phyloP scores from a whole-genome alignment of 2,113 vertebrate genomes.

The Caranx ignobilis region DNA sequence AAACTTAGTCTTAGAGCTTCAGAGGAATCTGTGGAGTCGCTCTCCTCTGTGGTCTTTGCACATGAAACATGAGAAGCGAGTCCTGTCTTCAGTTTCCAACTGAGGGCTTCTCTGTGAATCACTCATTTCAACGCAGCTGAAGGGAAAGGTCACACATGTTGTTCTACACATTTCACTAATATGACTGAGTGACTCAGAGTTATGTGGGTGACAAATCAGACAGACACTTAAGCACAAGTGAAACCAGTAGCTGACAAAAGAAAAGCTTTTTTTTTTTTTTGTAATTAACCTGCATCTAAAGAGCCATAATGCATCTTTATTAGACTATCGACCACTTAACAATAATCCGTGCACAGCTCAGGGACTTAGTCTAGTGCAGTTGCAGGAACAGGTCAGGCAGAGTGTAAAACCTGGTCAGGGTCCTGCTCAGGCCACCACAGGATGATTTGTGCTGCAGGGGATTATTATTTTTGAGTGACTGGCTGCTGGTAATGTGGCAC shows the following conservation, averaged over 20 bases:
- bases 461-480: conserved; percentile 65
- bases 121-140: conserved; percentile 63
- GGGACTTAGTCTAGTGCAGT: conserved; percentile 32
- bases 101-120: conserved; percentile 57
- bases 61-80: conserved; percentile 71
- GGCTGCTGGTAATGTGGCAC: conserved; percentile 66
- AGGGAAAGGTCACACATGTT: conserved; percentile 73
- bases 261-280: not conserved
- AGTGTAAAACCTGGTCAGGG: conserved; percentile 60
- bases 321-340: conserved; percentile 15
- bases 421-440: conserved; percentile 50
- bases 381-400: conserved; percentile 54
- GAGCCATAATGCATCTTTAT: conserved; percentile 18
- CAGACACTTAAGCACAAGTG: conserved; percentile 3
- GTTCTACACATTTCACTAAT: conserved; percentile 47
- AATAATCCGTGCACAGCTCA: conserved; percentile 28
- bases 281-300: conserved; percentile 3
- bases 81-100: conserved; percentile 64
- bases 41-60: conserved; percentile 48
- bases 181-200: conserved; percentile 52
- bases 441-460: conserved; percentile 68
- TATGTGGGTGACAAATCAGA: conserved; percentile 19
- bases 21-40: conserved; percentile 6
- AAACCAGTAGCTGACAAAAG: conserved; percentile 27
- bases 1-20: conserved; percentile 24